Evolutionary conservation across 2,797 vertebrate species (phyloP), one percentile per base, ranked within the genome.

Genomic region (Oreonectes daqikongensis): DNA sequence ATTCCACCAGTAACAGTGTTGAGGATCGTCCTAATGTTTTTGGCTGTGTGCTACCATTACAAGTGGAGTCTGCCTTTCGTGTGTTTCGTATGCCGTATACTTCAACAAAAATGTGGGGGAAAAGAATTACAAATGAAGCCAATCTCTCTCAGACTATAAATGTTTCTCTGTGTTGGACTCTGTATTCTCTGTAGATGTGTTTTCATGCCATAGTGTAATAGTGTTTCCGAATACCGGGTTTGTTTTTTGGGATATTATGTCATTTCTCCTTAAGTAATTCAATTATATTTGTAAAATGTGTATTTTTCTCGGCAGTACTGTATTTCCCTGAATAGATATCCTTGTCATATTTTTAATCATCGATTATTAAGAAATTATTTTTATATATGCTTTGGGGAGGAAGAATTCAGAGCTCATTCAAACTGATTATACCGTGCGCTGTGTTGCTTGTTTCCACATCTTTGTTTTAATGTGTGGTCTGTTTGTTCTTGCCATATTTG

Each of bases 261-360:
- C 67, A 70, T 77, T 26, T 77, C 53, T 53, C 32, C 46, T 70
- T 59, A 69, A 53, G 66, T 52, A 28, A 53, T 63, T 63, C 3
- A 77, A 63, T 69, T 70, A 69, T 70, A 77, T 77, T 77, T 77
- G 75, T 70, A 77, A 57, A 3, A 53, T 77, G 75, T 70, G 74
- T 77, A 69, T 69, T 69, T 76, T 77, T 77, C 74, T 76, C 74
- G 38, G 57, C 67, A 22, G 75, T 70, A 77, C 57, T 77, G 75
- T 77, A 77, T 77, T 70, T 70, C 75, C 75, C 67, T 42, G 57
- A 63, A 77, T 70, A 70, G 75, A 70, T 42, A 40, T 70, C 22
- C 57, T 76, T 40, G 64, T 77, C 75, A 70, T 77, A 77, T 77
- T 77, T 77, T 77, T 53, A 77, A 63, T 53, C 75, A 77, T 77